phyloP scores from a whole-genome alignment of 2,113 vertebrate genomes.

The Myotis davidii region DNA sequence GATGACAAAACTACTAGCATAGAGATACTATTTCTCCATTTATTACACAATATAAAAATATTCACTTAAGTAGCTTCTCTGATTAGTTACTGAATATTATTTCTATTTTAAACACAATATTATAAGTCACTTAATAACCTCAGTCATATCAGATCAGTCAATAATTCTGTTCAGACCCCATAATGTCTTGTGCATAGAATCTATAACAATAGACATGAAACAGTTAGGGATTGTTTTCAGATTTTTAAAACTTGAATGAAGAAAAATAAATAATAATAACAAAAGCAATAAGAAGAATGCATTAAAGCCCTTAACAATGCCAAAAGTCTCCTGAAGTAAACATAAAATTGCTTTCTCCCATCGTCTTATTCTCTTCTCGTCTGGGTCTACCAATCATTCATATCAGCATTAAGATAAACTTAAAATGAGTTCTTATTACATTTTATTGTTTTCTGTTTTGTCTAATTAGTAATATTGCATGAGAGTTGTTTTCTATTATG shows the following conservation, averaged over 20 bases:
- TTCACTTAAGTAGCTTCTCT: neutral
- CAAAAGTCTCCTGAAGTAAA: neutral
- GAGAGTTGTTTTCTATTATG: constrained; percentile 43
- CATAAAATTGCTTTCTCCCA: neutral
- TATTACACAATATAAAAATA: neutral
- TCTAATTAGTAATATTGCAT: constrained; percentile 53
- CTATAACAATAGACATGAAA: neutral
- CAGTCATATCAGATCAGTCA: neutral
- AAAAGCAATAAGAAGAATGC: neutral
- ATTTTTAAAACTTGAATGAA: neutral
- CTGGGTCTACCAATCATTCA: neutral
- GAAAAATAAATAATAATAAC: neutral
- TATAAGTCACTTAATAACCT: neutral
- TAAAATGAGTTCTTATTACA: constrained; percentile 44
- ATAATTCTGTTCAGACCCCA: neutral
- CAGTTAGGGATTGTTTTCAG: neutral
- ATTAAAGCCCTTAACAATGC: neutral
- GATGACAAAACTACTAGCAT: neutral
- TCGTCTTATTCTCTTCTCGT: neutral
- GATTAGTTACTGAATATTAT: neutral
- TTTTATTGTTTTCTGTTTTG: constrained; percentile 57
- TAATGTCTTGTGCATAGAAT: neutral
- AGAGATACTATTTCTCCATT: neutral
- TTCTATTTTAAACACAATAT: neutral
- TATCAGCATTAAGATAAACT: constrained; percentile 9